Conservation (phyloP, 1,140 invertebrate species). For the Heterodera schachtii region DNA sequence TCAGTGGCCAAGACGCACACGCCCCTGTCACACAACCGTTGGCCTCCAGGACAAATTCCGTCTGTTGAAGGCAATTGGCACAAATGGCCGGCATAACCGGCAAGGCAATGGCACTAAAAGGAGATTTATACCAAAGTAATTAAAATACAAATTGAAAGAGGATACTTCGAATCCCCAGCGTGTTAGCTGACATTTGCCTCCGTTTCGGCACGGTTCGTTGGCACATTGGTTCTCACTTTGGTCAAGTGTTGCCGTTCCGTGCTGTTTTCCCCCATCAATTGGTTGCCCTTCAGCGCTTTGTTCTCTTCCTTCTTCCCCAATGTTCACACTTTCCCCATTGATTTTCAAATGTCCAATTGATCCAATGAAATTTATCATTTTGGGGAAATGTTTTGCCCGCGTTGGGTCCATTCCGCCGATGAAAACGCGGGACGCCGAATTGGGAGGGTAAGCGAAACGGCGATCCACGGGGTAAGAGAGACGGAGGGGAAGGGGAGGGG, state of each 20-base stretch:
- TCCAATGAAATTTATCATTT: conserved; percentile 27
- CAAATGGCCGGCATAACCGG: conserved; percentile 11
- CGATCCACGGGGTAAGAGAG: background rate
- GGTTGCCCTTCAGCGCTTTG: background rate
- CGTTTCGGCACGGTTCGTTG: conserved; percentile 33
- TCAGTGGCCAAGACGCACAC: background rate
- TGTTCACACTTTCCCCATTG: conserved; percentile 29
- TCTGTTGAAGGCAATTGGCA: conserved; percentile 19
- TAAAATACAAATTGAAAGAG: too few species aligned
- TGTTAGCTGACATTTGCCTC: conserved; percentile 12
- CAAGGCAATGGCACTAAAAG: conserved; percentile 15
- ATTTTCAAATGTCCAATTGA: conserved; percentile 43
- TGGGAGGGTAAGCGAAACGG: background rate
- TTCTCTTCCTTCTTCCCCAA: background rate
- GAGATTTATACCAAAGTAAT: too few species aligned
- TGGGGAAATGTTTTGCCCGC: conserved; percentile 8
- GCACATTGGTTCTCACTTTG: conserved; percentile 36
- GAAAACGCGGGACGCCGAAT: conserved; percentile 15
- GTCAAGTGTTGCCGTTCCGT: background rate
- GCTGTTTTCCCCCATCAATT: background rate
- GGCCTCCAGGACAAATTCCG: conserved; percentile 12
- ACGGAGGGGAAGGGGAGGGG: background rate
- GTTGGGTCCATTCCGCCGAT: conserved; percentile 15
- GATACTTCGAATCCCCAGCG: conserved; percentile 8
- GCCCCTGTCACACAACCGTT: conserved; percentile 20